A percentile compares a stretch with the other conserved stretches of the same genome.
Conservation (phyloP, 1,140 invertebrate genomes). For the Drosophila equinoxialis region DNA sequence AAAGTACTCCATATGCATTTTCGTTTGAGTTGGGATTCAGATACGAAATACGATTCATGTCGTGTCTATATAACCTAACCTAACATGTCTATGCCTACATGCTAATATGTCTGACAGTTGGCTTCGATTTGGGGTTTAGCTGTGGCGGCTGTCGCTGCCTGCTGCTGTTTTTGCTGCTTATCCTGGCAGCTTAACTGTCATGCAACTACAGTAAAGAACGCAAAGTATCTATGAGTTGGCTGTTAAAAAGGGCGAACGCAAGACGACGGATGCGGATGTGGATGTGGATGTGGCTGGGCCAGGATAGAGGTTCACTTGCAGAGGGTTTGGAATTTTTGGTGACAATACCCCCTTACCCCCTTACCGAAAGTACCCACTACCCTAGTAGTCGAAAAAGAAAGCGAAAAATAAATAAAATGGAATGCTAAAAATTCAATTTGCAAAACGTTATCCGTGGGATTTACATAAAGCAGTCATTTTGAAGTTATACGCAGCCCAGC, state of each 20-base stretch:
- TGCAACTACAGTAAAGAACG: slow-evolving; percentile 67
- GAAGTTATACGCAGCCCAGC: slow-evolving; percentile 76
- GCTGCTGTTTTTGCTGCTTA: slow-evolving; percentile 51
- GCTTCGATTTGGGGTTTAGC: slow-evolving; percentile 57
- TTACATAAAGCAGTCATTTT: slow-evolving; percentile 83
- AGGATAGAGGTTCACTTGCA: slow-evolving; percentile 42
- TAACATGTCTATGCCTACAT: slow-evolving; percentile 71
- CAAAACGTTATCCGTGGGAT: slow-evolving; percentile 82
- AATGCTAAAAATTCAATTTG: slow-evolving; percentile 83
- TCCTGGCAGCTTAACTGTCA: slow-evolving; percentile 77
- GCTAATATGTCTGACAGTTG: slow-evolving; percentile 79
- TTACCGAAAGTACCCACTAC: slow-evolving; percentile 6
- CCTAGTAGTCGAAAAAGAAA: slow-evolving; percentile 43
- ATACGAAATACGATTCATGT: slow-evolving; percentile 22
- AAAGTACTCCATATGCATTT: slow-evolving; percentile 26
- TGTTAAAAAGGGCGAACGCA: slow-evolving; percentile 51
- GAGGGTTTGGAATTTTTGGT: slow-evolving; percentile 53
- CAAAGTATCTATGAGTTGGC: slow-evolving; percentile 67
- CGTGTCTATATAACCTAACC: slow-evolving; percentile 41
- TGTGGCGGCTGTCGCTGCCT: slow-evolving; percentile 12
- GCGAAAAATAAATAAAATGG: slow-evolving; percentile 82
- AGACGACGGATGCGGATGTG: slow-evolving; percentile 45
- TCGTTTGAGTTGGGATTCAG: slow-evolving; percentile 3
- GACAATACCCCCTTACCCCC: slow-evolving; percentile 39
- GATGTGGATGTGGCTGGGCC: slow-evolving; percentile 37